Evolutionary conservation across 2,888 invertebrate species (phyloP), one percentile per base, ranked within the genome.

Genomic region (Tenthredo scrophulariae): DNA sequence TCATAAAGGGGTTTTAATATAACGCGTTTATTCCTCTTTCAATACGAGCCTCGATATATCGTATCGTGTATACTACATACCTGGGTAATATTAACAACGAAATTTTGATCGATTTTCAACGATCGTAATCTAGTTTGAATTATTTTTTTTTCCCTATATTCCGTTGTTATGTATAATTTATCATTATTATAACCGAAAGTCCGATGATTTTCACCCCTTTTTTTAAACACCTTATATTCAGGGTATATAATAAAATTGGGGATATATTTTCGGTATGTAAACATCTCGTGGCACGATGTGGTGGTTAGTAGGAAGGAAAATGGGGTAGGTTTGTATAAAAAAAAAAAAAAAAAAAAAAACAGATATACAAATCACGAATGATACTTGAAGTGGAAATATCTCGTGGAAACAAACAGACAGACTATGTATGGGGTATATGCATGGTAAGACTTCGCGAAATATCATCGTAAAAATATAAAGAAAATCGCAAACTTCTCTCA

Each of bases 281-380:
- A 62, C 9, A 26, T 62, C 22, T 62, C 22, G 3, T n/a, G 26
- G 10, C 10, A 54, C 3, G 77, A 26, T 29, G 18, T 37, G 43
- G 70, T 3, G 2, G 74, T 22, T 22, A 10, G 43, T 2, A 43
- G 9, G 26, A 46, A 26, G 29, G 62, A 15, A n/a, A 37, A 40
- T n/a, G 77, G 46, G 29, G 43, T 3, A 15, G 6, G 43, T 18
- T 65, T n/a, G 37, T 70, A 70, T n/a, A 22, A 43, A 67, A 83
- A 46, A 83, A 83, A 83, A 46, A 83, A 83, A 83, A 46, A 83
- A 83, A 83, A 46, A 83, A 83, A 83, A 46, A 83, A 83, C 83
- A 83, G 83, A 50, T 37, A 83, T 62, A 83, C 83, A 83, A 83
- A 83, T 83, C 83, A 83, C 83, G 46, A 46, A 50, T 46, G 83